phyloP scores from a whole-genome alignment of 2,888 invertebrate species.

The Erebia palarica region DNA sequence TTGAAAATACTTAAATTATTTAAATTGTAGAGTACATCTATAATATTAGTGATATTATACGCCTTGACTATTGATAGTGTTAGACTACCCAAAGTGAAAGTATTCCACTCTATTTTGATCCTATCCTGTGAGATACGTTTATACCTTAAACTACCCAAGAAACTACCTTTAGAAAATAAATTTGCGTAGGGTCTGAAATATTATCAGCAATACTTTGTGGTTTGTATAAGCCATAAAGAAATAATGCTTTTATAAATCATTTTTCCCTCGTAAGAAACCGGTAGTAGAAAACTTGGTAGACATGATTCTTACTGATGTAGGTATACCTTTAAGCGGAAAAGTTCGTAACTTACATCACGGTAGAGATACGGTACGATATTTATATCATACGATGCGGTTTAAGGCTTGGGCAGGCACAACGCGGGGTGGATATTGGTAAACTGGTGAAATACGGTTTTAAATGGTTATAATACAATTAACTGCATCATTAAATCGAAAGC shows the following conservation, averaged over 20 bases:
- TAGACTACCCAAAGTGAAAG: too few relatives aligned
- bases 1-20: too few relatives aligned
- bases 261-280: neutral
- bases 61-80: too few relatives aligned
- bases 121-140: neutral
- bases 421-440: neutral
- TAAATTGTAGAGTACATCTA: too few relatives aligned
- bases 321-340: slow-evolving; percentile 5
- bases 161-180: neutral
- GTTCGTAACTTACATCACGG: slow-evolving; percentile 15
- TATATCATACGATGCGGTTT: too few relatives aligned
- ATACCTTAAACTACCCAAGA: neutral
- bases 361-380: slow-evolving; percentile 8
- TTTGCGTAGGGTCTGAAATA: neutral
- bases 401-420: neutral
- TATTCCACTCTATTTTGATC: neutral
- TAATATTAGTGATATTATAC: too few relatives aligned
- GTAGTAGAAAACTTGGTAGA: slow-evolving; percentile 19
- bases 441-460: too few relatives aligned
- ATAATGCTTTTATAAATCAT: slow-evolving; percentile 15
- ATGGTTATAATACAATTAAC: too few relatives aligned
- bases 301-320: slow-evolving; percentile 14
- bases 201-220: neutral
- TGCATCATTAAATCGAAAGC: too few relatives aligned
- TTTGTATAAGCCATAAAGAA: neutral